Base-by-base conservation (phyloP, 2,888 invertebrate genomes). In the Cheilosia grossa region DNA sequence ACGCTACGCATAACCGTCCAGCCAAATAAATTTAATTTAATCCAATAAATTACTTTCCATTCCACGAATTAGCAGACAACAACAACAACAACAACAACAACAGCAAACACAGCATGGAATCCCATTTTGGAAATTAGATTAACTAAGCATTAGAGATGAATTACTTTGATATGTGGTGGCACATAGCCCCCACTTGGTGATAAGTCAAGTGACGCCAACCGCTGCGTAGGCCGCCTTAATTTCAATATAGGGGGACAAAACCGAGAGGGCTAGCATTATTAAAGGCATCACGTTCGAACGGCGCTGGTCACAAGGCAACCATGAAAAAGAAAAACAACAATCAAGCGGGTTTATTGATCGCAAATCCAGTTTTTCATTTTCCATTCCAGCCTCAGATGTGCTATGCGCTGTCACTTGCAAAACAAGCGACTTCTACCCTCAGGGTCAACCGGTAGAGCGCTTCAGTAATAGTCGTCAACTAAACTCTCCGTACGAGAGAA, bases 41-140 rank as follows among this genome's bases (percentile, higher is more conserved):
- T 83, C 66, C 47, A 80, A 80, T 56, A 78, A 78, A 78, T 58
- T 42, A 19, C 69, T 70, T 59, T 66, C 30, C 64, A n/a, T 63
- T 49, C 33, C 9, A 24, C 59, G 33, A 79, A 70, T 78, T 73
- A 69, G 51, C 33, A 40, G 51, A 51, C 59, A 56, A 30, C 40
- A 61, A 44, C 63, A 51, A 47, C 64, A 59, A 27, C 59, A 15
- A 24, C 59, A 56, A 30, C 40, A 61, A 44, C 63, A 51, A 47
- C 64, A 59, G 33, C 59, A 15, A 24, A 63, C 79, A 69, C 83
- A 83, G 80, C 74, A 70, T 74, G 80, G 33, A 79, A 74, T 74
- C 64, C 70, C 70, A 61, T 80, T 83, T 83, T 80, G 83, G 80
- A 83, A 83, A 83, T 83, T 83, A 83, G 83, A 83, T 83, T 83